Evolutionary conservation across 2,113 vertebrate genomes (phyloP), one percentile per base, ranked within the genome.

Genomic region (Alosa alosa): DNA sequence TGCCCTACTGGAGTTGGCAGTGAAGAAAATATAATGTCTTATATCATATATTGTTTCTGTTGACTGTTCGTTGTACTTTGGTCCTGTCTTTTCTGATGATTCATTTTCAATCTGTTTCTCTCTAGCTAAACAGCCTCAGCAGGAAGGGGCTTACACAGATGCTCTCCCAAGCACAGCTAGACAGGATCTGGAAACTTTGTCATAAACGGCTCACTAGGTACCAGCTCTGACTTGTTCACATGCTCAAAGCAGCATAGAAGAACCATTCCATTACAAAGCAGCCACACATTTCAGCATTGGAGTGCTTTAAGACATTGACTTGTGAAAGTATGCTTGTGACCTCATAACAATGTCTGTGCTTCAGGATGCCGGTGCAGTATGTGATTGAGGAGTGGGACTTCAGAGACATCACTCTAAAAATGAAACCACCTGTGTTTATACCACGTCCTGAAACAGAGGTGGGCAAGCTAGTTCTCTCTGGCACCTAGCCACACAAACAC

Each of bases 301-400:
- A 31, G 31, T 31, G 31, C 31, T 31, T 31, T 31, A 31, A 31
- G 31, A 31, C 1, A 31, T 7, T 15, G 81, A 10, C 10, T n/a
- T 75, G 31, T 13, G 1, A 57, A 57, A 57, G 52, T 57, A 15
- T 64, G n/a, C 60, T 64, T 45, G 10, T 90, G 5, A 82, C 44
- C 52, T 44, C 0, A n/a, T 46, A 0, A 52, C 0, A 83, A 25
- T 85, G 17, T 85, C 20, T 84, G 60, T 85, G 88, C 55, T 11
- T 7, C 88, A 99, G 98, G 87, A 97, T 99, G 96, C 98, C 98
- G 0, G 95, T 99, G 86, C 98, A 99, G 89, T 99, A 99, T 68
- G 94, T 99, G 84, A 97, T 99, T 47, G 96, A 97, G 47, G 97
- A 99, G 92, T 99, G 98, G 98, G 98, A 99, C 93, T 99, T 99